A percentile compares a stretch with the other conserved stretches of the same genome.
Evolutionary conservation across 1,140 invertebrate genomes (phyloP).

Genomic region (Zaprionus nigranus): DNA sequence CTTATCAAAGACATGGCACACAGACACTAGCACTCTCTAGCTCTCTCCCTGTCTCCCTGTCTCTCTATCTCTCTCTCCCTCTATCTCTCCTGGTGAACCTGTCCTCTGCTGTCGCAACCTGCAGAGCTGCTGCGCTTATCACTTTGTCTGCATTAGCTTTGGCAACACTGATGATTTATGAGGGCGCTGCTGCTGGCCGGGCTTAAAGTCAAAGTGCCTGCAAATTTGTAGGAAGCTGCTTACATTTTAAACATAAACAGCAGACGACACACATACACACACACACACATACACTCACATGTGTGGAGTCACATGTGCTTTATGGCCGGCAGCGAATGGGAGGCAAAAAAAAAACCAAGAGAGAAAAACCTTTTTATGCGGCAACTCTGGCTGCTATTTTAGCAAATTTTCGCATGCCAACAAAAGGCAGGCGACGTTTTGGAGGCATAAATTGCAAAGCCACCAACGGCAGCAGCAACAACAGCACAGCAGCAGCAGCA

Average conservation of each 20-base stretch:
- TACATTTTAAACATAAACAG: constrained; percentile 56
- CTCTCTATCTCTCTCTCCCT: not conserved
- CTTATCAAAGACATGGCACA: constrained; percentile 43
- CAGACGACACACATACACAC: constrained; percentile 25
- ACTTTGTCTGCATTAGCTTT: constrained; percentile 53
- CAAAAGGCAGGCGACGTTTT: constrained; percentile 66
- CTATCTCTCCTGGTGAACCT: constrained; percentile 25
- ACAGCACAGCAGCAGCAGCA: constrained; percentile 41
- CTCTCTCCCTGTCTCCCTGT: too few species aligned
- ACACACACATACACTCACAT: constrained; percentile 16
- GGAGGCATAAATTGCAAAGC: constrained; percentile 76
- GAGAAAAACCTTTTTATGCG: constrained; percentile 58
- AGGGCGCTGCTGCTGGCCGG: constrained; percentile 5
- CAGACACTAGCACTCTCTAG: constrained; percentile 12
- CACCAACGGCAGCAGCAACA: constrained; percentile 47
- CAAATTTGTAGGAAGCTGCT: constrained; percentile 50
- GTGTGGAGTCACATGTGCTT: constrained; percentile 70
- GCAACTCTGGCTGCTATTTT: constrained; percentile 65
- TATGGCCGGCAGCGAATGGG: constrained; percentile 53
- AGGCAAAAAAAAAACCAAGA: constrained; percentile 22
- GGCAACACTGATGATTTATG: constrained; percentile 68
- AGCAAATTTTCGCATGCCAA: constrained; percentile 78
- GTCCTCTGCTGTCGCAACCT: constrained; percentile 12
- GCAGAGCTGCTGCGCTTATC: constrained; percentile 57
- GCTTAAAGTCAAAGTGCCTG: constrained; percentile 53